Evolutionary conservation across 1,140 invertebrate genomes (phyloP).

Genomic region (Brachionus calyciflorus): DNA sequence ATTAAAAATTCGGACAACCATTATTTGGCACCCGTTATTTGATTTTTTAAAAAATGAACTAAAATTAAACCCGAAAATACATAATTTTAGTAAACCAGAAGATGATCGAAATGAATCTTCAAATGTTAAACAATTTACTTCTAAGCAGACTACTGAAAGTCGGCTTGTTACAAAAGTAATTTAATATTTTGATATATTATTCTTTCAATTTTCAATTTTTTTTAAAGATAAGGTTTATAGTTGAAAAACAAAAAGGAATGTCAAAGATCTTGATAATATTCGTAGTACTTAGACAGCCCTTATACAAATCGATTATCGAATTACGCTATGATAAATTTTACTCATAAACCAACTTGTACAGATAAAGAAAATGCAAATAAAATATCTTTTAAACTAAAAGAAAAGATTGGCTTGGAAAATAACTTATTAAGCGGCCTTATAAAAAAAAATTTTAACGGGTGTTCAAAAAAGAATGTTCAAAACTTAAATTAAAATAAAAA

Average conservation of each 20-base stretch:
- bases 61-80: background rate
- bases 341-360: background rate
- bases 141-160: background rate
- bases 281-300: background rate
- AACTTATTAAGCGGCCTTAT: background rate
- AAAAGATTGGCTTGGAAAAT: background rate
- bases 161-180: background rate
- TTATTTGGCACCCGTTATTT: too few species aligned
- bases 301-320: slow-evolving; percentile 6
- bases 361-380: background rate
- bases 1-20: too few species aligned
- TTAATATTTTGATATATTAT: too few species aligned
- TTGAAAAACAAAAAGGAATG: background rate
- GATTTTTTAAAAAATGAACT: background rate
- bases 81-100: background rate
- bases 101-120: background rate
- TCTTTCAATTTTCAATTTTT: background rate
- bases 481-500: background rate
- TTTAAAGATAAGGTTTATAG: background rate
- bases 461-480: background rate
- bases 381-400: background rate
- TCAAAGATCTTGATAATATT: background rate
- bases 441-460: background rate
- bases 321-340: background rate
- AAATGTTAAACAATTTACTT: background rate